A percentile compares a stretch with the other conserved stretches of the same genome.
Evolutionary conservation across 2,888 invertebrate species (phyloP).

Genomic region (Maniola hyperantus): DNA sequence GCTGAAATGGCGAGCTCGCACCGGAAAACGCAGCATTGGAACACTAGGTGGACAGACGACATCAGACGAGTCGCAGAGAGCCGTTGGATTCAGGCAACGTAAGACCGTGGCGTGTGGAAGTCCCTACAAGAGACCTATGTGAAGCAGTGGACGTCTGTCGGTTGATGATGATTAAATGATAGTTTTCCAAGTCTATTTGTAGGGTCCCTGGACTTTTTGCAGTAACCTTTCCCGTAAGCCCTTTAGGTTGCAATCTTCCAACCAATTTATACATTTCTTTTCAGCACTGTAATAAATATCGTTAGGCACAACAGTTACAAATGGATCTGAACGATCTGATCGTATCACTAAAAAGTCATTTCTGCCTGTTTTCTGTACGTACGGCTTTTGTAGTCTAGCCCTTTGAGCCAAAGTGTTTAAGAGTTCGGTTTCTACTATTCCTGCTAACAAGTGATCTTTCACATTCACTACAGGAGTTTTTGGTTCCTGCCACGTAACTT

Average conservation of each 20-base stretch:
- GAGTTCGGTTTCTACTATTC: conserved; percentile 54
- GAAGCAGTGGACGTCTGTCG: too few species aligned
- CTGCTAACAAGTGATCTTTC: conserved; percentile 30
- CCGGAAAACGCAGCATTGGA: too few species aligned
- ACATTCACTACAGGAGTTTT: background rate
- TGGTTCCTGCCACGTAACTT: conserved; percentile 6
- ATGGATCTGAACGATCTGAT: conserved; percentile 49
- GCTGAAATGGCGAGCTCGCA: too few species aligned
- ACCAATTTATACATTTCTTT: conserved; percentile 70
- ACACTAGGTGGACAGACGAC: too few species aligned
- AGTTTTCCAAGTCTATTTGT: conserved; percentile 26
- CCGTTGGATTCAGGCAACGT: too few species aligned
- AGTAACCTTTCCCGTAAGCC: conserved; percentile 58
- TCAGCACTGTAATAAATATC: conserved; percentile 62
- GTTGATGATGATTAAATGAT: too few species aligned
- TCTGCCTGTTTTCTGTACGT: conserved; percentile 53
- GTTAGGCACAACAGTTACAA: conserved; percentile 66
- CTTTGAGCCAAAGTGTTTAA: conserved; percentile 43
- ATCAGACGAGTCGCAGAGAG: too few species aligned
- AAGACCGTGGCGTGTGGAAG: too few species aligned
- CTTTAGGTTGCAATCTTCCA: conserved; percentile 63
- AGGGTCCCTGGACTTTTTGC: conserved; percentile 49
- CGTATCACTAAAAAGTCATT: conserved; percentile 64
- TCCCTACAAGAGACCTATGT: too few species aligned
- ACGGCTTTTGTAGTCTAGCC: conserved; percentile 50